Percentiles rank a stretch among this genome's conserved stretches.
Evolutionary conservation across 2,113 vertebrate genomes (phyloP).

Genomic region (Ptyas mucosa): DNA sequence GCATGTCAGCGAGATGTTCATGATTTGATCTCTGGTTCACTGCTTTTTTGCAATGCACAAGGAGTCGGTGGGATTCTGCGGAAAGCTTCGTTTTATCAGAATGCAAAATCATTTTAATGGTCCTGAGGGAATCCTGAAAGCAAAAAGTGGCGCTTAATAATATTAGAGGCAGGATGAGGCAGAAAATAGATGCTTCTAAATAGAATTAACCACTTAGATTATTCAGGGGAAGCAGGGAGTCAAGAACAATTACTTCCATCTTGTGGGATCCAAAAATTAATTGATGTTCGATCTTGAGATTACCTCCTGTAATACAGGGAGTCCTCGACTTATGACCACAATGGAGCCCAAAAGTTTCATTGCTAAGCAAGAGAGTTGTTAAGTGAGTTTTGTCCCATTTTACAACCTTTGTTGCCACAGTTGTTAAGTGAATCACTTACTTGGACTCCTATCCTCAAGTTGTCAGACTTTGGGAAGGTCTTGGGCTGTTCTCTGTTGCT

Average conservation of each 20-base stretch:
- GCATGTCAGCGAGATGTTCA: slow-evolving; percentile 3
- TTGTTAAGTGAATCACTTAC: neutral
- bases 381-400: neutral
- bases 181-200: neutral
- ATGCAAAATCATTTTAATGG: neutral
- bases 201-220: neutral
- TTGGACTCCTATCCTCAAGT: neutral
- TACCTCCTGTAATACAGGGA: neutral
- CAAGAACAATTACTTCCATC: neutral
- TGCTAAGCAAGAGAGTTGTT: neutral
- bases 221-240: neutral
- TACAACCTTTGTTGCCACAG: neutral
- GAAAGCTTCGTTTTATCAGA: neutral
- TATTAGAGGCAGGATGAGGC: neutral
- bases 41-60: neutral
- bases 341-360: neutral
- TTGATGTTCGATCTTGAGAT: neutral
- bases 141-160: neutral
- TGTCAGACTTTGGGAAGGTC: neutral
- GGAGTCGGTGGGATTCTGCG: neutral
- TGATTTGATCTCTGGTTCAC: slow-evolving; percentile 1
- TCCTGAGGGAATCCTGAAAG: neutral
- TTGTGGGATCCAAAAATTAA: neutral
- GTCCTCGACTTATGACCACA: neutral
- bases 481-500: no score